Evolutionary conservation across 2,888 invertebrate genomes (phyloP), one percentile per base, ranked within the genome.

Genomic region (Athalia circularis): DNA sequence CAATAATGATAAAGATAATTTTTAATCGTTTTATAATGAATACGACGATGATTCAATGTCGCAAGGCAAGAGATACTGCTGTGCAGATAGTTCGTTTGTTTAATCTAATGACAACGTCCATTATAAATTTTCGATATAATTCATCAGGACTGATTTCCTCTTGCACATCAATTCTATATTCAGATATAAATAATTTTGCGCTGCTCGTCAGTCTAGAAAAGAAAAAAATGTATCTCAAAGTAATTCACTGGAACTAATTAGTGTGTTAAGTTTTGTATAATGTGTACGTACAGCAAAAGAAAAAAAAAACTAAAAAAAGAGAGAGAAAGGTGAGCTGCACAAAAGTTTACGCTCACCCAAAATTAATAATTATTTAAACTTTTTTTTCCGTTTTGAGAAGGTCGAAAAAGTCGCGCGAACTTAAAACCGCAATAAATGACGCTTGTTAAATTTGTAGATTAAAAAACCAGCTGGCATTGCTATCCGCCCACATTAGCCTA

Each of bases 361-460:
- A 29, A 29, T 29, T 29, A 29, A 29, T 29, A 29, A 29, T 29
- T 29, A 76, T 80, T 81, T 80, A 80, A 80, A 81, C 80, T 83
- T 80, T 76, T 52, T 15, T 75, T 75, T 67, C 11, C 52, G 57
- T 48, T 57, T 15, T 48, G 68, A 61, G 65, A 74, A 57, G 61
- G 50, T 65, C 15, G 54, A 72, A 81, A 77, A 72, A 54, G n/a
- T 29, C 50, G 62, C 50, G 72, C 77, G 78, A 59, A 29, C 29
- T 29, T 29, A 29, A 77, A 77, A 64, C 72, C 76, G 79, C 80
- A 83, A 82, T 82, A 81, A 83, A 82, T 83, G 76, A 80, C 79
- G 79, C 80, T 84, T 83, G 79, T 81, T 83, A 79, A 81, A 83
- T 84, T 84, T 82, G 62, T 29, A 80, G 79, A 81, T 82, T 81